Percentiles rank a stretch among this genome's conserved stretches.
Conservation (phyloP, 2,113 vertebrate genomes). For the Cottus gobio region DNA sequence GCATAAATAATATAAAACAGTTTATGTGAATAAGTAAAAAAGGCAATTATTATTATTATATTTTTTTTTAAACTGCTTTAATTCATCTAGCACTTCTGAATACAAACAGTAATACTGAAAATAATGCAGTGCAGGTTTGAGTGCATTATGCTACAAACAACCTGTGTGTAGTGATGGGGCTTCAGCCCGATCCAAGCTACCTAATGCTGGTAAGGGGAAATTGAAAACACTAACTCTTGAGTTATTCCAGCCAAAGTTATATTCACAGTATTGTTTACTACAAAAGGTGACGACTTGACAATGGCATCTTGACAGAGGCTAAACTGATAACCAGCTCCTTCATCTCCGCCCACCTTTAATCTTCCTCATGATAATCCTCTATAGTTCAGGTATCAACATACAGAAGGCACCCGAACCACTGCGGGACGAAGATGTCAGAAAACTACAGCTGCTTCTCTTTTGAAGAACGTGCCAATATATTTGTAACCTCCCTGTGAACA, state of each 20-base stretch:
- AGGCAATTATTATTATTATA: not conserved
- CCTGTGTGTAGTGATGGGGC: not conserved
- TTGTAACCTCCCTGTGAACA: slow-evolving; percentile 6
- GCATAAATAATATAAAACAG: not conserved
- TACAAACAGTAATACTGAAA: not conserved
- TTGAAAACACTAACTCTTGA: not conserved
- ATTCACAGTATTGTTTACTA: slow-evolving; percentile 11
- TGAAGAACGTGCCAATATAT: not conserved
- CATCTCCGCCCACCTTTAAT: not conserved
- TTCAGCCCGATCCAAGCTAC: not conserved
- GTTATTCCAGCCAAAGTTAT: slow-evolving; percentile 1
- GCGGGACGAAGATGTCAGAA: not conserved
- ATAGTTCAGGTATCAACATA: not conserved
- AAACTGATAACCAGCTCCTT: not conserved
- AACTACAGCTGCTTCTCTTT: not conserved
- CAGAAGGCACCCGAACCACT: not conserved
- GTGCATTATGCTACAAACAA: not conserved
- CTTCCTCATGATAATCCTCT: not conserved
- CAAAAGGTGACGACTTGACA: not conserved
- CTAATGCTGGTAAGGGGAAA: not conserved
- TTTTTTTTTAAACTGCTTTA: not conserved
- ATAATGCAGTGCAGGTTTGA: not conserved
- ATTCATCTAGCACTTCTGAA: not conserved
- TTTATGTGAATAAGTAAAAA: not conserved
- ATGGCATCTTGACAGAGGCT: not conserved